Percentiles rank a stretch among this genome's conserved stretches.
These are phyloP conservation scores for Plebejus melissa DNA, from an alignment of 2,888 invertebrate genomes.

Conservation along the genomic window DNA sequence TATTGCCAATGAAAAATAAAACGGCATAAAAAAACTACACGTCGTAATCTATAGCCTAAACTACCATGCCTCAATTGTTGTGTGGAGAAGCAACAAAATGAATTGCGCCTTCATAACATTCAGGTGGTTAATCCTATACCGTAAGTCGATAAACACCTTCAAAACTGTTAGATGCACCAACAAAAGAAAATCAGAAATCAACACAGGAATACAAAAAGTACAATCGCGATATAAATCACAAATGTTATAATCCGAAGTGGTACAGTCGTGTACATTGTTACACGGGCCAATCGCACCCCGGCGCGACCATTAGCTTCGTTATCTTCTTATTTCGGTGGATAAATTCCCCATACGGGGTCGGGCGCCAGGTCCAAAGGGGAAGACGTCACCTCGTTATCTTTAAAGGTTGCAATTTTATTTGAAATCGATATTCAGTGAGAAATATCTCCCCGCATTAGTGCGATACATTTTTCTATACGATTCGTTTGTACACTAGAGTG, in stretches of 20 bases:
- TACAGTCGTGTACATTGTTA: slow-evolving; percentile 20
- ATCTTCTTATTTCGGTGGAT: slow-evolving; percentile 77
- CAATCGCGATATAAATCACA: slow-evolving; percentile 9
- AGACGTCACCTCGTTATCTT: slow-evolving; percentile 77
- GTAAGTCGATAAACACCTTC: no score
- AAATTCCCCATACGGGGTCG: slow-evolving; percentile 66
- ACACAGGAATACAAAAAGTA: background rate
- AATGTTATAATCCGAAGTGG: slow-evolving; percentile 21
- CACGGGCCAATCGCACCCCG: slow-evolving; percentile 47
- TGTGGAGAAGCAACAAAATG: no score
- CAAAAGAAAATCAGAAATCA: background rate
- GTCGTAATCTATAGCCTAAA: no score
- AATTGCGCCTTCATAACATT: no score
- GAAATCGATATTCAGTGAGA: slow-evolving; percentile 76
- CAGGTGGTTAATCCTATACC: no score
- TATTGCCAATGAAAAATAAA: no score
- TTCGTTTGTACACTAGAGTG: background rate
- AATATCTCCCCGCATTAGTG: slow-evolving; percentile 50
- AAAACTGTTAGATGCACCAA: no score
- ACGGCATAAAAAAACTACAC: no score
- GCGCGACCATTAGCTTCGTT: slow-evolving; percentile 70
- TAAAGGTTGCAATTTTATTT: slow-evolving; percentile 79
- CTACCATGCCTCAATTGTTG: no score
- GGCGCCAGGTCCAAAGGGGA: slow-evolving; percentile 68
- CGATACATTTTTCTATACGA: slow-evolving; percentile 29